A percentile compares a stretch with the other conserved stretches of the same genome.
Evolutionary conservation across 2,113 vertebrate genomes (phyloP).

Genomic region (Bos javanicus): DNA sequence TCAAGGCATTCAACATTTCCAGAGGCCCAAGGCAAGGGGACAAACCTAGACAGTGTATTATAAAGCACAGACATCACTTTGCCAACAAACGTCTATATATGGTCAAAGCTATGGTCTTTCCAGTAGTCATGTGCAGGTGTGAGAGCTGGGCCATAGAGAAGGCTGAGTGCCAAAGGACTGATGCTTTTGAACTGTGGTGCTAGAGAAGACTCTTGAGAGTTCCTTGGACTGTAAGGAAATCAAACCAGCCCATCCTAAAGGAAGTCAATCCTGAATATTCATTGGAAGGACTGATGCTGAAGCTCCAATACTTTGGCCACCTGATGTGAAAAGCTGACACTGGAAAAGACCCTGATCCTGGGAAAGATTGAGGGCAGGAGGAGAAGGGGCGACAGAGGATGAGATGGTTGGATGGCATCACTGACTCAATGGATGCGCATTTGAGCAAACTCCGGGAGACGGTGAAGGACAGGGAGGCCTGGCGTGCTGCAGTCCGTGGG

Average conservation of each 20-base stretch:
- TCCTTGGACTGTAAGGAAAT: background rate
- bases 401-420: background rate
- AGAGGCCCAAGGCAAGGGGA: background rate
- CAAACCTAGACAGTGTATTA: background rate
- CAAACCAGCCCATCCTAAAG: background rate
- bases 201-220: background rate
- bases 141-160: background rate
- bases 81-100: background rate
- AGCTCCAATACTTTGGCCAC: background rate
- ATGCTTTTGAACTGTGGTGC: background rate
- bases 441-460: background rate
- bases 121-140: background rate
- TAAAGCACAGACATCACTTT: background rate
- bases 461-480: background rate
- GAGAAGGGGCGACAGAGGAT: background rate
- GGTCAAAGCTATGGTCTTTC: background rate
- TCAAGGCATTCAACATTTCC: background rate
- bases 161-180: background rate
- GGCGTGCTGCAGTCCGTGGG: accelerated
- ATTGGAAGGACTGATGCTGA: background rate
- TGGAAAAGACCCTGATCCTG: background rate
- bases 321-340: background rate
- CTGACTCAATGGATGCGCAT: background rate
- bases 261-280: background rate
- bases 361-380: background rate